A percentile compares a stretch with the other conserved stretches of the same genome.
These are phyloP conservation scores for Pandemis heparana DNA, from an alignment of 2,888 invertebrate genomes.

Conservation along the genomic window DNA sequence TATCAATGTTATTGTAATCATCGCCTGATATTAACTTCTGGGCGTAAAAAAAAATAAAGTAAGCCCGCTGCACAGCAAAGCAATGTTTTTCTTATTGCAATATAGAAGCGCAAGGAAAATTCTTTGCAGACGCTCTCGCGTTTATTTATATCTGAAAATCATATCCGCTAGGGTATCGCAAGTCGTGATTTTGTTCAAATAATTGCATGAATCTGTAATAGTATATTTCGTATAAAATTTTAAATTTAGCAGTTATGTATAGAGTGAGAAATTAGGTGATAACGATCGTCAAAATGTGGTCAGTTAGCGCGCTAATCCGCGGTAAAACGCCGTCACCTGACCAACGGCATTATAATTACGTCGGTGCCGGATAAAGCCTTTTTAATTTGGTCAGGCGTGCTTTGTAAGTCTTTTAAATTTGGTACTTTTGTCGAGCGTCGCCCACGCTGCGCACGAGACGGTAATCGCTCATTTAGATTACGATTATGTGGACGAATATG, in stretches of 20 bases:
- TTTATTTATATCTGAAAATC: slow-evolving; percentile 30
- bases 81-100: slow-evolving; percentile 28
- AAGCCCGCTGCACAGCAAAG: neutral
- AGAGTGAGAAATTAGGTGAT: slow-evolving; percentile 26
- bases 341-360: slow-evolving; percentile 74
- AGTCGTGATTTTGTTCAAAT: slow-evolving; percentile 16
- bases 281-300: slow-evolving; percentile 43
- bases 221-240: neutral
- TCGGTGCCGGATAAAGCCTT: slow-evolving; percentile 69
- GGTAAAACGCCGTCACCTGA: slow-evolving; percentile 67
- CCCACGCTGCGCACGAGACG: slow-evolving; percentile 70
- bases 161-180: slow-evolving; percentile 19
- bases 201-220: slow-evolving; percentile 19
- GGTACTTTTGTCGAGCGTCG: slow-evolving; percentile 68
- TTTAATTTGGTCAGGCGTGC: slow-evolving; percentile 58
- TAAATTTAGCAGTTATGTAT: neutral
- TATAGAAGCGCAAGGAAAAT: slow-evolving; percentile 25
- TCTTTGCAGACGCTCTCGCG: slow-evolving; percentile 15
- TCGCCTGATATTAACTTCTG: slow-evolving; percentile 6
- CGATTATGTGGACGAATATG: slow-evolving; percentile 76
- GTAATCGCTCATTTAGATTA: slow-evolving; percentile 81
- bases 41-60: slow-evolving; percentile 9
- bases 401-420: slow-evolving; percentile 51
- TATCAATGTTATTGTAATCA: neutral
- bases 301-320: slow-evolving; percentile 56